These are phyloP conservation scores for Tenthredo scrophulariae DNA, from an alignment of 2,888 invertebrate species.

Conservation along the genomic window DNA sequence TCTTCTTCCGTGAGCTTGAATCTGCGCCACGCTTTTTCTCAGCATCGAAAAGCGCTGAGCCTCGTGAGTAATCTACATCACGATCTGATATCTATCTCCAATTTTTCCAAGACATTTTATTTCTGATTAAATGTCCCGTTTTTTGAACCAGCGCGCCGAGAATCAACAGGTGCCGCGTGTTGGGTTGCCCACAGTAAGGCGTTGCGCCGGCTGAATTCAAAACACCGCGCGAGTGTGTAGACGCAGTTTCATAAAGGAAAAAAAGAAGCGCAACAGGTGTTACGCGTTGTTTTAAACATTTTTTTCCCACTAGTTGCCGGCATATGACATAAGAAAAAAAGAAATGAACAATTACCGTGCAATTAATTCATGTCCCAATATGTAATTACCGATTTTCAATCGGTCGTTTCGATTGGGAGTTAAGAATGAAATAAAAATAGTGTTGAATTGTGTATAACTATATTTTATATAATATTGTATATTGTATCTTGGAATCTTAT, in stretches of 20 bases:
- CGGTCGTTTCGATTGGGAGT: not conserved
- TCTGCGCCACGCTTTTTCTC: not conserved
- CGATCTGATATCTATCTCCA: not conserved
- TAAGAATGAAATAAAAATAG: not conserved
- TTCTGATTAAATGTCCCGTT: not conserved
- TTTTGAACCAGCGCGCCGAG: not conserved
- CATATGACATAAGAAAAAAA: not conserved
- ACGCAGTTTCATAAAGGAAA: not conserved
- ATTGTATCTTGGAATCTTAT: not conserved
- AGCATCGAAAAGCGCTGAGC: not conserved
- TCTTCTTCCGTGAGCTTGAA: not conserved
- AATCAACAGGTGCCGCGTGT: conserved; percentile 31
- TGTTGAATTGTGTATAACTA: not conserved
- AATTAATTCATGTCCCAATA: not conserved
- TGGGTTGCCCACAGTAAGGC: conserved; percentile 17
- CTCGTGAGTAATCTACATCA: not conserved
- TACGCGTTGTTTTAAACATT: not conserved
- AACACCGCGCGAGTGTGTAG: not conserved
- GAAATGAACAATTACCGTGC: not conserved
- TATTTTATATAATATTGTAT: not conserved
- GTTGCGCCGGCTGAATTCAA: not conserved
- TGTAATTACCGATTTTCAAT: not conserved
- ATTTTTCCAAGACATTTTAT: not conserved
- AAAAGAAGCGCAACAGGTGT: not conserved
- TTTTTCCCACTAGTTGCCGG: not conserved